Percentiles rank a stretch among this genome's conserved stretches.
Conservation (phyloP, 2,888 invertebrate genomes). For the Caenorhabditis sp. region DNA sequence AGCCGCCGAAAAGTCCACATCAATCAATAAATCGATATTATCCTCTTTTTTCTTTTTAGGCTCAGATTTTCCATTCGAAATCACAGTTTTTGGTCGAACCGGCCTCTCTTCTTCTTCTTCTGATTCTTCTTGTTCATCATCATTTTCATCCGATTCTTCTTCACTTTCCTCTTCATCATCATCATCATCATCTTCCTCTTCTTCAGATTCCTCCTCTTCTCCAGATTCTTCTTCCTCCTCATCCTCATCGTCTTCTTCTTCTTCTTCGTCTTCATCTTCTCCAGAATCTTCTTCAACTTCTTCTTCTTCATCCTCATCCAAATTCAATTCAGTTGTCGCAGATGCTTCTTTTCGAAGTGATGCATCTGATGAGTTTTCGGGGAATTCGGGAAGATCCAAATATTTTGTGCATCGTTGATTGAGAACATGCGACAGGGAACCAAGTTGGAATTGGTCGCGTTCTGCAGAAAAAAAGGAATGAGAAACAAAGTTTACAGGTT, state of each 20-base stretch:
- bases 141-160: constrained; percentile 34
- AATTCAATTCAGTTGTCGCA: constrained; percentile 39
- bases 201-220: constrained; percentile 22
- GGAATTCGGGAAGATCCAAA: constrained; percentile 85
- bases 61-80: constrained; percentile 16
- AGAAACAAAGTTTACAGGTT: too few species aligned
- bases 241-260: constrained; percentile 39
- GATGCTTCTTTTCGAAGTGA: constrained; percentile 40
- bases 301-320: constrained; percentile 52
- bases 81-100: constrained; percentile 27
- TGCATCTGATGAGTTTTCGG: constrained; percentile 73
- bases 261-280: constrained; percentile 51
- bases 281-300: constrained; percentile 59
- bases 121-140: constrained; percentile 31
- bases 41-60: neutral
- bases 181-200: constrained; percentile 33
- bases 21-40: constrained; percentile 50
- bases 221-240: constrained; percentile 31
- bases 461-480: constrained; percentile 73
- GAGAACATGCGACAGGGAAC: constrained; percentile 92
- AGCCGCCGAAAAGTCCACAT: constrained; percentile 54
- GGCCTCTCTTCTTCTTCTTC: constrained; percentile 36
- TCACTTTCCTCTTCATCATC: constrained; percentile 41
- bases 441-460: constrained; percentile 87
- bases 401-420: constrained; percentile 87